Conservation (phyloP, 92 coral and sea anemone genomes). For the Paragorgia papillata region DNA sequence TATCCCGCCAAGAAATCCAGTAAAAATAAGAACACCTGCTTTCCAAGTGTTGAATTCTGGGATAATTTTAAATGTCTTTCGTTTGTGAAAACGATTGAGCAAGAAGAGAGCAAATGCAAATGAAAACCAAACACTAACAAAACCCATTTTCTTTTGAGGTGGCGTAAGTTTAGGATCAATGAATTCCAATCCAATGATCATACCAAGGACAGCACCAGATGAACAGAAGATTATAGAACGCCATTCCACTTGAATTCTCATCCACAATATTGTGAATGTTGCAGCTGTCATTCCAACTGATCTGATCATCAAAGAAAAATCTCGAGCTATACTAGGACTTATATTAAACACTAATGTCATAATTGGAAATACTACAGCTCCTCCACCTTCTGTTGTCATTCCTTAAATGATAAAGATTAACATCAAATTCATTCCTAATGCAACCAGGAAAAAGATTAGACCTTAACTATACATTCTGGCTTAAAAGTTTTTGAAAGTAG, state of each 20-base stretch:
- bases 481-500: too few species aligned
- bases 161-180: conserved; percentile 83
- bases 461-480: too few species aligned
- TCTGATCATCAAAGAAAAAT: conserved; percentile 82
- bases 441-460: too few species aligned
- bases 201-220: conserved; percentile 70
- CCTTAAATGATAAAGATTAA: conserved; percentile 43
- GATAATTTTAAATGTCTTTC: conserved; percentile 66
- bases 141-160: conserved; percentile 88
- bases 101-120: conserved; percentile 87
- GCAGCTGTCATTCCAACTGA: conserved; percentile 92
- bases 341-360: conserved; percentile 82
- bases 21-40: conserved; percentile 51
- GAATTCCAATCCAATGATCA: conserved; percentile 72
- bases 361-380: conserved; percentile 82
- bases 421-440: too few species aligned
- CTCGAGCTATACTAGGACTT: conserved; percentile 74
- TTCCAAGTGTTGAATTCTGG: conserved; percentile 84
- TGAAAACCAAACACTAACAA: conserved; percentile 84
- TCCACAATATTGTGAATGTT: conserved; percentile 79
- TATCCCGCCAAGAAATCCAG: conserved; percentile 77
- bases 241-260: conserved; percentile 83
- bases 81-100: conserved; percentile 74
- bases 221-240: conserved; percentile 75
- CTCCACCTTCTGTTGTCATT: conserved; percentile 91